phyloP scores from a whole-genome alignment of 2,113 vertebrate species.

The Nesospiza acunhae region DNA sequence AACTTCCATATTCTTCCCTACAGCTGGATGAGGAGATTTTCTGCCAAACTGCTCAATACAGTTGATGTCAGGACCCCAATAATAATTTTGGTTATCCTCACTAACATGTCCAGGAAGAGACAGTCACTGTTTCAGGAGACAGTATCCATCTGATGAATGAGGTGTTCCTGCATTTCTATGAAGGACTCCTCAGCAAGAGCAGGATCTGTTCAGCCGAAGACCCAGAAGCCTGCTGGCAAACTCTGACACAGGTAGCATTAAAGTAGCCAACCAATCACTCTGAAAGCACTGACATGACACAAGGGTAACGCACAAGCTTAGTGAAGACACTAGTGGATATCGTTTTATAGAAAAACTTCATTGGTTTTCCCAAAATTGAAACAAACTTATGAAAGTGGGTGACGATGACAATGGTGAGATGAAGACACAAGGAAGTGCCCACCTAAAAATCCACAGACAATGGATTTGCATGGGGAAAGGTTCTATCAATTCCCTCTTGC shows the following conservation, averaged over 20 bases:
- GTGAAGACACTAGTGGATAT: background rate
- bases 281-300: background rate
- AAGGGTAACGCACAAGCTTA: background rate
- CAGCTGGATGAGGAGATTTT: background rate
- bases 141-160: background rate
- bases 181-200: background rate
- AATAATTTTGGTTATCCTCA: background rate
- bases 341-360: background rate
- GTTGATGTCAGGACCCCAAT: background rate
- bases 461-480: background rate
- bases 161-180: background rate
- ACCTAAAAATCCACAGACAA: background rate
- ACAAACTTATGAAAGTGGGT: background rate
- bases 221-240: background rate
- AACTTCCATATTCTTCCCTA: background rate
- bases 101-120: background rate
- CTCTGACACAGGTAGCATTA: background rate
- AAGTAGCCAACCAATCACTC: background rate
- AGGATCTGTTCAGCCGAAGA: background rate
- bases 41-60: background rate
- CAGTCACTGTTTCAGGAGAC: background rate
- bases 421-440: background rate
- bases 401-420: background rate
- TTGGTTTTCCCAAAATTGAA: background rate
- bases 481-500: background rate